Conservation (phyloP, 2,113 vertebrate genomes). For the Hypocryptadius cinnamomeus region DNA sequence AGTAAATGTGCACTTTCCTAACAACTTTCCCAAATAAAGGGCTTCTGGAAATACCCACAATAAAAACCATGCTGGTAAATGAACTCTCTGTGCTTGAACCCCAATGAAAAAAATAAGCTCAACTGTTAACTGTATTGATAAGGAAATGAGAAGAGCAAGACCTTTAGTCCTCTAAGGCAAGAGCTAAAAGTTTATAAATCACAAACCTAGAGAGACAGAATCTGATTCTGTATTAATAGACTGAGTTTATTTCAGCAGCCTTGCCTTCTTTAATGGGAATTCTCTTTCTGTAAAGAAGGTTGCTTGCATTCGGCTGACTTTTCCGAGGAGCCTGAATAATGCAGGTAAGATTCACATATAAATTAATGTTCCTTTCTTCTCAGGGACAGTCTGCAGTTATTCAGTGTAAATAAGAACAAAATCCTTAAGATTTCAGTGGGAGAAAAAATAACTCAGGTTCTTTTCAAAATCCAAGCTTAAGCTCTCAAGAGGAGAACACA, state of each 20-base stretch:
- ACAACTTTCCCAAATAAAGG: not conserved
- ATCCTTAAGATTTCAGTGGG: not conserved
- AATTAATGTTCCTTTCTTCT: not conserved
- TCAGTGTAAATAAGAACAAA: slow-evolving; percentile 13
- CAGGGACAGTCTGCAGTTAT: not conserved
- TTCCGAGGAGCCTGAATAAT: not conserved
- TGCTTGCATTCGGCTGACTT: not conserved
- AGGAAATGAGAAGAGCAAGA: not conserved
- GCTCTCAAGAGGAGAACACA: not conserved
- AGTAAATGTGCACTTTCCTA: not conserved
- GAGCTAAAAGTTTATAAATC: not conserved
- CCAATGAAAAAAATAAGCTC: not conserved
- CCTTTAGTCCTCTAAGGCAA: not conserved
- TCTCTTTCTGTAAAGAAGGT: not conserved
- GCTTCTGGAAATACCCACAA: not conserved
- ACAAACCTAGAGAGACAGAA: not conserved
- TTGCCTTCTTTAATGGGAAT: not conserved
- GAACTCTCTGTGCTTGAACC: not conserved
- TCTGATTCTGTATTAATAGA: not conserved
- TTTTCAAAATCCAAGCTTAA: slow-evolving; percentile 4
- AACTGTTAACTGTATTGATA: not conserved
- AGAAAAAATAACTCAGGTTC: not conserved
- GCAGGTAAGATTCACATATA: not conserved
- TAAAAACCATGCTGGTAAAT: not conserved
- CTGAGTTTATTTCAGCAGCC: not conserved